A percentile compares a stretch with the other conserved stretches of the same genome.
These are phyloP conservation scores for Ochotona princeps DNA, from an alignment of 2,113 vertebrate species.

Conservation along the genomic window DNA sequence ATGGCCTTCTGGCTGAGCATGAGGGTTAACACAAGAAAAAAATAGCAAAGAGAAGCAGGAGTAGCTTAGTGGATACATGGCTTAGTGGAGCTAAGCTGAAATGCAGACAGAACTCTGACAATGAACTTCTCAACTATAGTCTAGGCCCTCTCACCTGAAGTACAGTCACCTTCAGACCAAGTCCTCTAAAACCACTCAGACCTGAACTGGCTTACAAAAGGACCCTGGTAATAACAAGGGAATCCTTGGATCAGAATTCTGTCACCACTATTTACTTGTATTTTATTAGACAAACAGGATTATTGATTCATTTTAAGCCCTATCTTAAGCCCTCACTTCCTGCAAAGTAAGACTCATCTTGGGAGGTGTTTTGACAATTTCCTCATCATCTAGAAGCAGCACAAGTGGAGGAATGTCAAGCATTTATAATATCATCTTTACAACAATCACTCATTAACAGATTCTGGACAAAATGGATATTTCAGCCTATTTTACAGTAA, in stretches of 20 bases:
- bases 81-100: neutral
- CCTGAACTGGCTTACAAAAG: neutral
- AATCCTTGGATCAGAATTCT: neutral
- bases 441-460: neutral
- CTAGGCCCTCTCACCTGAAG: neutral
- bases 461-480: constrained; percentile 41
- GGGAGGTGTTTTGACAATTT: constrained; percentile 28
- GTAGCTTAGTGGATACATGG: neutral
- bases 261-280: neutral
- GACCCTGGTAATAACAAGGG: neutral
- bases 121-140: neutral
- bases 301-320: neutral
- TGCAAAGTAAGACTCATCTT: neutral
- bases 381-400: neutral
- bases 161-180: neutral
- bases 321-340: neutral
- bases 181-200: neutral
- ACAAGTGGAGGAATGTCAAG: neutral
- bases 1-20: neutral
- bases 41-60: neutral
- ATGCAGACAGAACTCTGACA: no score
- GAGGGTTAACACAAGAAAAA: neutral
- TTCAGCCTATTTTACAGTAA: neutral
- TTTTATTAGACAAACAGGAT: neutral
- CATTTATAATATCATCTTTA: constrained; percentile 5